phyloP scores from a whole-genome alignment of 2,113 vertebrate genomes.

The Heteronetta atricapilla region DNA sequence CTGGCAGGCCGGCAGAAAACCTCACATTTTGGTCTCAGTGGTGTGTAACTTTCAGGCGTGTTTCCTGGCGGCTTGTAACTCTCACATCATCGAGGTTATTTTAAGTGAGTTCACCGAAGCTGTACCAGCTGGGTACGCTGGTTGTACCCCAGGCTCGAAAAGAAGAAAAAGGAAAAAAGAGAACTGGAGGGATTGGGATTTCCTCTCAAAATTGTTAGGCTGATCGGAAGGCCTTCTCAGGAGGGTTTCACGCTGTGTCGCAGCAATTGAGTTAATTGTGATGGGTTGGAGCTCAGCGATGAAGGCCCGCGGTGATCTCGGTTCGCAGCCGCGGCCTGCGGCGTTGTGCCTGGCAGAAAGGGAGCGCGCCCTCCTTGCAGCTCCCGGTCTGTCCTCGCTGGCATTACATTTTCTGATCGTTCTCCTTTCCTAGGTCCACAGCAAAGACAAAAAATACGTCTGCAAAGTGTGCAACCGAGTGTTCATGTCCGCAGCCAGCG shows the following conservation, averaged over 20 bases:
- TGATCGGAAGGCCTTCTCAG: not conserved
- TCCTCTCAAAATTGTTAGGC: not conserved
- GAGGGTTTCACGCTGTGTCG: not conserved
- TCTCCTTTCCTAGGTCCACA: slow-evolving; percentile 87
- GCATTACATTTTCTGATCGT: not conserved
- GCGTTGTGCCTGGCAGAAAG: not conserved
- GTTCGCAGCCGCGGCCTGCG: accelerated
- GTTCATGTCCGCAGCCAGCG: slow-evolving; percentile 97
- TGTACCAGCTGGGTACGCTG: too few relatives aligned
- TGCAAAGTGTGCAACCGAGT: slow-evolving; percentile 97
- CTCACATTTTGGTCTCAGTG: too few relatives aligned
- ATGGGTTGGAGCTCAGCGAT: not conserved
- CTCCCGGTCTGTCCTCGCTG: accelerated
- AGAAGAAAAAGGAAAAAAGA: not conserved
- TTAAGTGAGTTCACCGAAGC: not conserved
- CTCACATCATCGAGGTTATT: too few relatives aligned
- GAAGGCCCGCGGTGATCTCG: accelerated
- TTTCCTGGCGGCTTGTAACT: not conserved
- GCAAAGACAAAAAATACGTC: slow-evolving; percentile 98
- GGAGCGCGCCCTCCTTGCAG: not conserved
- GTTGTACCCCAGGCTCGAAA: too few relatives aligned
- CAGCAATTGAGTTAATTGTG: accelerated
- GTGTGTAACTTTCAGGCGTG: not conserved
- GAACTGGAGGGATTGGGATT: accelerated
- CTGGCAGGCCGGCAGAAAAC: not conserved